phyloP scores from a whole-genome alignment of 2,888 invertebrate species.

The Callyntrura sp. region DNA sequence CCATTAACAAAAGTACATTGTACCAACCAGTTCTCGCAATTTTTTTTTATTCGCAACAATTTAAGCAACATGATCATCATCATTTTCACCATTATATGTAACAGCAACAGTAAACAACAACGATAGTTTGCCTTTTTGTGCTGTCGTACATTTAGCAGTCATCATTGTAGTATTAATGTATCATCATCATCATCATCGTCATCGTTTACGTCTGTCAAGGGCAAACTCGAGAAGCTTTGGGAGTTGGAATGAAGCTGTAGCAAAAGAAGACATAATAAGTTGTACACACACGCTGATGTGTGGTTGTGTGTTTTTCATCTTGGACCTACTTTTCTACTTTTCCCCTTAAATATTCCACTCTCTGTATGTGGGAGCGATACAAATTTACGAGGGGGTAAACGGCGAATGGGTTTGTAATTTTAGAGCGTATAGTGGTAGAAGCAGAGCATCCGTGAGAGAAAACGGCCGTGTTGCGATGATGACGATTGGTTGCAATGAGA shows the following conservation, averaged over 20 bases:
- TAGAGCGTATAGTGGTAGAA: background rate
- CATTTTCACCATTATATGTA: background rate
- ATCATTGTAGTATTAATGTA: background rate
- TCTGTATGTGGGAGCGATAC: background rate
- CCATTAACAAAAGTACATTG: too few relatives aligned
- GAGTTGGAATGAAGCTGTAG: conserved; percentile 19
- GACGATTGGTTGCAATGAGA: conserved; percentile 22
- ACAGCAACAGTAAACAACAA: too few relatives aligned
- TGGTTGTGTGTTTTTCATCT: background rate
- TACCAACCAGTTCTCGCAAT: background rate
- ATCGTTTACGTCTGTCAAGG: too few relatives aligned
- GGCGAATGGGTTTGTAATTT: conserved; percentile 32
- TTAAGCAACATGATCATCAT: background rate
- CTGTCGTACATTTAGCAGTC: background rate
- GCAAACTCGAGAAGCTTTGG: background rate
- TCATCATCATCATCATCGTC: background rate
- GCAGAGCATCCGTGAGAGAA: background rate
- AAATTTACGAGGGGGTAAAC: too few relatives aligned
- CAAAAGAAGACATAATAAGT: background rate
- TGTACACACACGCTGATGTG: background rate
- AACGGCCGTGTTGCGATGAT: background rate
- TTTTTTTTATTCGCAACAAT: background rate
- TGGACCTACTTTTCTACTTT: background rate
- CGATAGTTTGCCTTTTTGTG: background rate
- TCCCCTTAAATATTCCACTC: background rate